phyloP scores from a whole-genome alignment of 2,888 invertebrate genomes.

The Latrodectus hesperus region DNA sequence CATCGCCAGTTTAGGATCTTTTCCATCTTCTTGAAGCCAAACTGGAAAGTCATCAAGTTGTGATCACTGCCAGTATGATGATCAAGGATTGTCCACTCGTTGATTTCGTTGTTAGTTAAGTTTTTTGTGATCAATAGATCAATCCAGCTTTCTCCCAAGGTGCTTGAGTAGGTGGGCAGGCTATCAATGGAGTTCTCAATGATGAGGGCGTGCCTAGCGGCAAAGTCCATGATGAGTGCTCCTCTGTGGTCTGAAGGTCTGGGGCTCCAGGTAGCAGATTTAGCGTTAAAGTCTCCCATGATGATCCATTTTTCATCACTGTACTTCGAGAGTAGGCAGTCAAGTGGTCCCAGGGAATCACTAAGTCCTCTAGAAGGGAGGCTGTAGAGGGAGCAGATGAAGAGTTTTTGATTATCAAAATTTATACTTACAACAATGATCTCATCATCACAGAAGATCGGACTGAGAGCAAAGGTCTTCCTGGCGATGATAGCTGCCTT shows the following conservation, averaged over 20 bases:
- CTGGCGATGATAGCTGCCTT: background rate
- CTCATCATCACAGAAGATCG: no score
- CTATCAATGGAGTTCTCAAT: background rate
- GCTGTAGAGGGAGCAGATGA: no score
- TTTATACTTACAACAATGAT: no score
- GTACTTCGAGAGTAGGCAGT: background rate
- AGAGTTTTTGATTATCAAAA: no score
- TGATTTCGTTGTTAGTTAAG: no score
- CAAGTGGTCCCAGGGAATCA: no score
- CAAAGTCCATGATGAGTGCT: background rate
- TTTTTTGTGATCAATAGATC: no score
- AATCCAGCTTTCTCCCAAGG: no score
- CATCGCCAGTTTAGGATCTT: background rate
- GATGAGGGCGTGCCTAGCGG: background rate
- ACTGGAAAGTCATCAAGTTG: background rate
- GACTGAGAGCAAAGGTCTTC: no score
- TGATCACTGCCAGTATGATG: background rate
- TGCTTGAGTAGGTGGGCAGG: background rate
- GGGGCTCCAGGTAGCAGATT: background rate
- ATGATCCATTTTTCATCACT: background rate
- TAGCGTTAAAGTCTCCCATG: background rate
- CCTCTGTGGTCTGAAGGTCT: background rate
- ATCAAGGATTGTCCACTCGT: background rate
- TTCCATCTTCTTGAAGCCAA: no score
- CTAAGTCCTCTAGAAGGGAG: no score